Conservation (phyloP, 92 coral and sea anemone genomes). For the Epizoanthus ramosus region DNA sequence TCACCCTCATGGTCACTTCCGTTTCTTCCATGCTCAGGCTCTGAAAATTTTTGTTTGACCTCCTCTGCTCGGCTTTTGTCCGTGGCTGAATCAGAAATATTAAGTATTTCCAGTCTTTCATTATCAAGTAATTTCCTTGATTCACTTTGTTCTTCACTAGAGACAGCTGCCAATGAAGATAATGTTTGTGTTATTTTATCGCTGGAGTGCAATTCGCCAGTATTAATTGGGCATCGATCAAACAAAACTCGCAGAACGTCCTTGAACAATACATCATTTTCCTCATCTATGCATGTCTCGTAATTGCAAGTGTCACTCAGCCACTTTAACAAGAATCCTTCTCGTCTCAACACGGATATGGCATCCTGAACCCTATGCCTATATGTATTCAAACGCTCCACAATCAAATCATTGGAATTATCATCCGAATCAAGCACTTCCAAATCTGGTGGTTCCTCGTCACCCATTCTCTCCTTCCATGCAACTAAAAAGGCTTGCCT, state of each 20-base stretch:
- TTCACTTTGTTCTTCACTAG: constrained; percentile 11
- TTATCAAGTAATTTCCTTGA: constrained; percentile 8
- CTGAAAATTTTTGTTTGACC: not conserved
- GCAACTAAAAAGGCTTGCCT: constrained; percentile 63
- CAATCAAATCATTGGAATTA: constrained; percentile 44
- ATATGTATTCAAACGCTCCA: constrained; percentile 60
- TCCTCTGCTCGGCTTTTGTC: not conserved
- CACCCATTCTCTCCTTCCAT: constrained; percentile 64
- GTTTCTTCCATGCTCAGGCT: constrained; percentile 12
- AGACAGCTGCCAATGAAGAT: constrained; percentile 18
- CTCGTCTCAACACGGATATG: constrained; percentile 58
- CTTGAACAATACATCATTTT: constrained; percentile 55
- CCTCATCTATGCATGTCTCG: constrained; percentile 36
- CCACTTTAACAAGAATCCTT: constrained; percentile 82
- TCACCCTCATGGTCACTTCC: constrained; percentile 20
- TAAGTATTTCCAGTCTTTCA: not conserved
- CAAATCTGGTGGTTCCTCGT: constrained; percentile 66
- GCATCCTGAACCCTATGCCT: constrained; percentile 64
- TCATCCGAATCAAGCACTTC: constrained; percentile 50
- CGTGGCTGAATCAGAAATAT: constrained; percentile 7
- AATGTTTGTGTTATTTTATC: constrained; percentile 30
- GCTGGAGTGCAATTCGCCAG: constrained; percentile 34
- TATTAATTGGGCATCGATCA: constrained; percentile 38
- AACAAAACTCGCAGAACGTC: constrained; percentile 61
- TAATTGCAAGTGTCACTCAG: constrained; percentile 57